Percentiles rank a stretch among this genome's conserved stretches.
Evolutionary conservation across 2,888 invertebrate species (phyloP).

Genomic region (Meiosimyza platycephala): DNA sequence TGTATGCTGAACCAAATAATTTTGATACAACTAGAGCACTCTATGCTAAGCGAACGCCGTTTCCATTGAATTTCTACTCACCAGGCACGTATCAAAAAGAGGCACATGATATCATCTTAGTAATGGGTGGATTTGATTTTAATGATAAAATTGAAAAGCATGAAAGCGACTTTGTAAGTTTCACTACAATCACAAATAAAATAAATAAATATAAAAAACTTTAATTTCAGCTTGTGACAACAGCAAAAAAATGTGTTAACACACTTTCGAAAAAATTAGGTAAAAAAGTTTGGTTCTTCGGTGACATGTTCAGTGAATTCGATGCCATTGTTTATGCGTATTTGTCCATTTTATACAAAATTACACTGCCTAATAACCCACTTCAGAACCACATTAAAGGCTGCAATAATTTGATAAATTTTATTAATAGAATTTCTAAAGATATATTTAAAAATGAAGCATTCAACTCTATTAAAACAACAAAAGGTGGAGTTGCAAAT

Average conservation of each 20-base stretch:
- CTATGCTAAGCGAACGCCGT: conserved; percentile 83
- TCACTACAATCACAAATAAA: not conserved
- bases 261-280: conserved; percentile 82
- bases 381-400: conserved; percentile 82
- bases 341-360: conserved; percentile 85
- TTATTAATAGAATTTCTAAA: conserved; percentile 83
- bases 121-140: conserved; percentile 63
- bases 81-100: conserved; percentile 71
- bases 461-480: conserved; percentile 65
- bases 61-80: conserved; percentile 88
- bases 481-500: conserved; percentile 64
- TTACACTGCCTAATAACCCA: conserved; percentile 82
- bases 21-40: conserved; percentile 82
- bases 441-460: conserved; percentile 75
- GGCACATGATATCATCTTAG: conserved; percentile 59
- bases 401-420: conserved; percentile 83
- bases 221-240: conserved; percentile 75
- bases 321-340: conserved; percentile 92
- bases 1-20: conserved; percentile 90
- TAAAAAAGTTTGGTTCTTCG: conserved; percentile 86
- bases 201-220: conserved; percentile 43
- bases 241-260: conserved; percentile 85
- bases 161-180: conserved; percentile 60
- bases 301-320: conserved; percentile 78
- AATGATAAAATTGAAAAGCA: conserved; percentile 65